phyloP scores from a whole-genome alignment of 2,888 invertebrate genomes.

The Metopia argyrocephala region DNA sequence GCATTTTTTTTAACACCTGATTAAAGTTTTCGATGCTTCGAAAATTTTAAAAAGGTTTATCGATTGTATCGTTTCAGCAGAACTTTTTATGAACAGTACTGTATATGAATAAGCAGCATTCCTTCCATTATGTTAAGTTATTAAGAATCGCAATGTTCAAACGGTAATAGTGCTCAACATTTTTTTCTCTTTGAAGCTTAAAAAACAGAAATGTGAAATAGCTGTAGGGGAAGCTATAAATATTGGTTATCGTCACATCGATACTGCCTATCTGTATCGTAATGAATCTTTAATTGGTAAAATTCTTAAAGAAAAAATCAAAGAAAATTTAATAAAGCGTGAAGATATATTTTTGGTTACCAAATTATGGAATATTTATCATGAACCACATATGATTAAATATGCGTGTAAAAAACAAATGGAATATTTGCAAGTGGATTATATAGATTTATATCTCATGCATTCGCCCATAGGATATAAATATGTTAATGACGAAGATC shows the following conservation, averaged over 20 bases:
- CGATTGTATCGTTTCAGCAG: too few species aligned
- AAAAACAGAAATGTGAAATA: constrained; percentile 82
- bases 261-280: constrained; percentile 82
- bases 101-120: too few species aligned
- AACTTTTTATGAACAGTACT: too few species aligned
- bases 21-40: too few species aligned
- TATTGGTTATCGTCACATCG: constrained; percentile 86
- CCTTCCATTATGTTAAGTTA: too few species aligned
- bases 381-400: constrained; percentile 68
- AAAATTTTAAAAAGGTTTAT: too few species aligned
- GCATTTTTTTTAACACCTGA: too few species aligned
- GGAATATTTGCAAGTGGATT: constrained; percentile 82
- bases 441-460: constrained; percentile 88
- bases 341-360: constrained; percentile 84
- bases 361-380: constrained; percentile 73
- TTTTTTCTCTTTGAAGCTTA: constrained; percentile 82
- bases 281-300: constrained; percentile 84
- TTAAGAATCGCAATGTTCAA: too few species aligned
- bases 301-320: constrained; percentile 81
- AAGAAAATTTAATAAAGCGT: constrained; percentile 82
- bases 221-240: constrained; percentile 85
- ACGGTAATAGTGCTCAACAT: too few species aligned
- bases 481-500: constrained; percentile 71
- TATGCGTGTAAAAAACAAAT: constrained; percentile 81
- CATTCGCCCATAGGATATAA: constrained; percentile 88